Percentiles rank a stretch among this genome's conserved stretches.
phyloP scores from a whole-genome alignment of 2,888 invertebrate species.

The Eilema sororculum region DNA sequence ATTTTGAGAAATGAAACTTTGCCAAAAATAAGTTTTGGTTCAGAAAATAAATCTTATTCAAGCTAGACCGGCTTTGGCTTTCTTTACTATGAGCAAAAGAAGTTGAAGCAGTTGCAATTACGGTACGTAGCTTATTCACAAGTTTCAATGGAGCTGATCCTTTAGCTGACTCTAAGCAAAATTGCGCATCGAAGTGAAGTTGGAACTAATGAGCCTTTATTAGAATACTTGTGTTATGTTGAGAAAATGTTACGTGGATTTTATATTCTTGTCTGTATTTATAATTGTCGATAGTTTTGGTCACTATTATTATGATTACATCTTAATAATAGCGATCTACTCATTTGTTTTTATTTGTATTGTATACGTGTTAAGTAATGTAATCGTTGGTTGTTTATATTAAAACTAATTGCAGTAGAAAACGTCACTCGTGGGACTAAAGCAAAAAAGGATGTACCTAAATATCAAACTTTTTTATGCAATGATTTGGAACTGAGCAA shows the following conservation, averaged over 20 bases:
- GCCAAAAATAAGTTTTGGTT: not conserved
- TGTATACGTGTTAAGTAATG: too few species aligned
- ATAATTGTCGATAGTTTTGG: too few species aligned
- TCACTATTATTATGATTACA: too few species aligned
- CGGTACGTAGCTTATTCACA: conserved; percentile 56
- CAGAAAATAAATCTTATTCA: not conserved
- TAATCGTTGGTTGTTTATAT: too few species aligned
- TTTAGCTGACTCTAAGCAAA: conserved; percentile 40
- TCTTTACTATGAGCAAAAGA: conserved; percentile 21
- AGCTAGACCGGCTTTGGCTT: not conserved
- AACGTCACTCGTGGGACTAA: too few species aligned
- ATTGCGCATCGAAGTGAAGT: conserved; percentile 35
- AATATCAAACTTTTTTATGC: too few species aligned
- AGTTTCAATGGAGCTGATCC: conserved; percentile 47
- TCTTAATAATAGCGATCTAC: too few species aligned
- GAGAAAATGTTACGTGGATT: not conserved
- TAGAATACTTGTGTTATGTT: conserved; percentile 8
- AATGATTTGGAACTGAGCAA: too few species aligned
- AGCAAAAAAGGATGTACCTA: too few species aligned
- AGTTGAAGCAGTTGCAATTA: conserved; percentile 58
- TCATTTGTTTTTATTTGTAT: too few species aligned
- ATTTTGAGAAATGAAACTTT: too few species aligned
- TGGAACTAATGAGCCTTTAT: conserved; percentile 44
- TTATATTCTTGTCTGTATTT: not conserved
- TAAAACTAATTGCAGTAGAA: too few species aligned